Base-by-base conservation (phyloP, 2,113 vertebrate species). In the Seriola rivoliana region DNA sequence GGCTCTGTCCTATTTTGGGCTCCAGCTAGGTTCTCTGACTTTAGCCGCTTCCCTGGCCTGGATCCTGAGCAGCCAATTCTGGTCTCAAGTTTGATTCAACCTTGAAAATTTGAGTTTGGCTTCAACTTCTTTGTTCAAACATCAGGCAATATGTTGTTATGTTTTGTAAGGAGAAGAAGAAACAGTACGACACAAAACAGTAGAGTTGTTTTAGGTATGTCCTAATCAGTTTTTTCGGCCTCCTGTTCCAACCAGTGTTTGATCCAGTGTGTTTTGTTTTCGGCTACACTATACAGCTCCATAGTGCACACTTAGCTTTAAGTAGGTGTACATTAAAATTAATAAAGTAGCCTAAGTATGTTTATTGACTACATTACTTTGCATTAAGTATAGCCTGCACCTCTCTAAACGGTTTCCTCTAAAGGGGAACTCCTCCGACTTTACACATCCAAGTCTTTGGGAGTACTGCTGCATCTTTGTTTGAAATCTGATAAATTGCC, bases 1-100 rank as follows among this genome's bases (percentile, higher is more conserved):
- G 88, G 92, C 85, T 89, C 89, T 91, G 91, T 90, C 89, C 93
- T 91, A 93, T 91, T 94, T 93, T 76, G 71, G 78, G 79, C 85
- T 88, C 66, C 76, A 65, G 78, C 58, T 76, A 78, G 83, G 81
- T 85, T 89, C 86, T 79, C 69, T 81, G 88, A 75, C 80, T 77
- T 71, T 19, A 81, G 67, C 82, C 44, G 36, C 66, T 57, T 75
- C 9, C 66, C 58, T 78, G 62, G 83, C 88, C 80, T 87, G 73
- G 80, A 77, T 91, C 76, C 62, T 74, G n/a, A 71, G 75, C 78
- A 65, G 62, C 42, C 69, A 50, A 76, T 81, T 80, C 73, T 74
- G 32, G 14, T 58, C 71, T 85, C 32, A 55, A 83, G 69, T 78
- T 59, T 17, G 76, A 78, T 32, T 84, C 58, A 77, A 75, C 86